Conservation (phyloP, 2,888 invertebrate genomes). For the Desoria tigrina region DNA sequence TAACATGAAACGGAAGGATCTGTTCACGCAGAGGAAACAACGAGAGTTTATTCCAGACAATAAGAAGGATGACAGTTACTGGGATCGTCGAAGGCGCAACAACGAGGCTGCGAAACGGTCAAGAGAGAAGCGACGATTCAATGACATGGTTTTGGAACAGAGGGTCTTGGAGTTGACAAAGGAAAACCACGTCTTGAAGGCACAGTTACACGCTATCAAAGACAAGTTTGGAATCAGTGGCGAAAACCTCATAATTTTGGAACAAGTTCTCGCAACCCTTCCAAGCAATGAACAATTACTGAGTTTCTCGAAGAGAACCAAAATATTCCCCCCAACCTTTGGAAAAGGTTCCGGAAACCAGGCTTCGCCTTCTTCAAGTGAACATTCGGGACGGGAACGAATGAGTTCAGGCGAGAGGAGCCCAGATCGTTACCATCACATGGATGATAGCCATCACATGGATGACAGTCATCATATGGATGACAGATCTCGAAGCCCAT, state of each 20-base stretch:
- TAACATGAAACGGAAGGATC: constrained; percentile 69
- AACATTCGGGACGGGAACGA: constrained; percentile 21
- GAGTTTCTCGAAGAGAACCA: constrained; percentile 76
- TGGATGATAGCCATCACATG: too few species aligned
- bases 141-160: constrained; percentile 94
- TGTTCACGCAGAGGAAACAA: constrained; percentile 88
- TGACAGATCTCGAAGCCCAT: constrained; percentile 50
- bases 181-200: constrained; percentile 91
- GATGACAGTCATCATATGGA: constrained; percentile 44
- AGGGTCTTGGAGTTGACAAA: constrained; percentile 90
- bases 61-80: constrained; percentile 95
- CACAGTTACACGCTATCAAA: constrained; percentile 87
- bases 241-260: constrained; percentile 81
- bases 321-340: constrained; percentile 56
- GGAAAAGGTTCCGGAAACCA: constrained; percentile 32
- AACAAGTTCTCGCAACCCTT: constrained; percentile 81
- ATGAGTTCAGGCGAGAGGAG: constrained; percentile 40
- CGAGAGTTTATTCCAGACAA: constrained; percentile 94
- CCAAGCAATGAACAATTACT: constrained; percentile 83
- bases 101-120: constrained; percentile 97
- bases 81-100: constrained; percentile 93
- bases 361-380: not conserved
- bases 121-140: constrained; percentile 92
- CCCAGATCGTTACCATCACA: constrained; percentile 39
- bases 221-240: constrained; percentile 90